A percentile compares a stretch with the other conserved stretches of the same genome.
Evolutionary conservation across 2,797 vertebrate species (phyloP).

Genomic region (Pseudotriccus pelzelni): DNA sequence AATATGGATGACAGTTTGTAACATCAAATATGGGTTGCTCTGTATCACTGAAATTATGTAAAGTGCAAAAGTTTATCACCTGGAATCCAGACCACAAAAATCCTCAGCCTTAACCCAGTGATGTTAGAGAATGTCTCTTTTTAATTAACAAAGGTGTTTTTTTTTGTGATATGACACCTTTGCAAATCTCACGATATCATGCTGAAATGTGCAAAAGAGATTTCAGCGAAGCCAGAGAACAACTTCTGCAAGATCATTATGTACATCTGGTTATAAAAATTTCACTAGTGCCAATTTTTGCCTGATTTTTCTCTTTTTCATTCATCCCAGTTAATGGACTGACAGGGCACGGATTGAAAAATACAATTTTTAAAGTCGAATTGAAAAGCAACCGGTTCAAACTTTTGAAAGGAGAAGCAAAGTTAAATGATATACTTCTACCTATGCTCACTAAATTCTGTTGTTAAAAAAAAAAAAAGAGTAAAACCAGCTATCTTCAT

Average conservation of each 20-base stretch:
- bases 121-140: background rate
- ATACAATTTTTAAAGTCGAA: background rate
- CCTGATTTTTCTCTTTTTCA: background rate
- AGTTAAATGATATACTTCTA: background rate
- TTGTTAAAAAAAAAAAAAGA: background rate
- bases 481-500: background rate
- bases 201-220: background rate
- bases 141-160: slow-evolving; percentile 4
- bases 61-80: slow-evolving; percentile 5
- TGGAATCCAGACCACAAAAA: background rate
- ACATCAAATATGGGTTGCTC: background rate
- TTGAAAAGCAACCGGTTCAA: background rate
- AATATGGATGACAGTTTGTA: background rate
- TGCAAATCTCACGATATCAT: background rate
- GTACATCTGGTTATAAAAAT: background rate
- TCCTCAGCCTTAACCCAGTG: background rate
- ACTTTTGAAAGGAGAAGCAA: background rate
- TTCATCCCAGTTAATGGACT: background rate
- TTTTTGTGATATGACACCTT: background rate
- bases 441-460: background rate
- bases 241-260: background rate
- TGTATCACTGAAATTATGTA: background rate
- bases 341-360: background rate
- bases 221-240: background rate
- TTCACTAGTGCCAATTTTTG: background rate